These are phyloP conservation scores for Melieria picta DNA, from an alignment of 2,888 invertebrate species.

Conservation along the genomic window DNA sequence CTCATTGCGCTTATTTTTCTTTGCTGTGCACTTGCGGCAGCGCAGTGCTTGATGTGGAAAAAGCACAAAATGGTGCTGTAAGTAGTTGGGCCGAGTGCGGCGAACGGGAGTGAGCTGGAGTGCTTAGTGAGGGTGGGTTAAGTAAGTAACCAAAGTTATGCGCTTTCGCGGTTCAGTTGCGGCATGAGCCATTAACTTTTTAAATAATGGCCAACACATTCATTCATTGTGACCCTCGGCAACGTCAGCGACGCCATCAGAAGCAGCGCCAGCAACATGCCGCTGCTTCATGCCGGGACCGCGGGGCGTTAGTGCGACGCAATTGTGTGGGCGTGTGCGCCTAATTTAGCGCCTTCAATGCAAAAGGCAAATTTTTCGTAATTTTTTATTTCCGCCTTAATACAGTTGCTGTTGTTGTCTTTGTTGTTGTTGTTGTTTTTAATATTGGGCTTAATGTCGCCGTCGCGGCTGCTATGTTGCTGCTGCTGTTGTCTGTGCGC, in stretches of 20 bases:
- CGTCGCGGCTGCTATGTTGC: background rate
- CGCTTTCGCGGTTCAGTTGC: background rate
- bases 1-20: no score
- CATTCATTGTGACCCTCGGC: background rate
- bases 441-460: constrained; percentile 1
- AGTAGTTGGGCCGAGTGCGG: no score
- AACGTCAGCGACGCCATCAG: background rate
- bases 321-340: no score
- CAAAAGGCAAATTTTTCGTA: no score
- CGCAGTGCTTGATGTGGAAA: no score
- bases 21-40: no score
- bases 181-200: constrained; percentile 16
- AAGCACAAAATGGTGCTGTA: no score
- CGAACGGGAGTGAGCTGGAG: no score
- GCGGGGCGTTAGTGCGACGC: no score
- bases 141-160: no score
- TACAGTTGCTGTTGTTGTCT: background rate
- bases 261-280: background rate
- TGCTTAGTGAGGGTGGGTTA: no score
- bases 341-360: no score
- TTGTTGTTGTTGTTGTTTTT: background rate
- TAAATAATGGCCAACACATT: background rate
- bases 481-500: background rate
- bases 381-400: background rate
- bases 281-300: background rate